Base-by-base conservation (phyloP, 2,888 invertebrate species). In the Noctua janthe region DNA sequence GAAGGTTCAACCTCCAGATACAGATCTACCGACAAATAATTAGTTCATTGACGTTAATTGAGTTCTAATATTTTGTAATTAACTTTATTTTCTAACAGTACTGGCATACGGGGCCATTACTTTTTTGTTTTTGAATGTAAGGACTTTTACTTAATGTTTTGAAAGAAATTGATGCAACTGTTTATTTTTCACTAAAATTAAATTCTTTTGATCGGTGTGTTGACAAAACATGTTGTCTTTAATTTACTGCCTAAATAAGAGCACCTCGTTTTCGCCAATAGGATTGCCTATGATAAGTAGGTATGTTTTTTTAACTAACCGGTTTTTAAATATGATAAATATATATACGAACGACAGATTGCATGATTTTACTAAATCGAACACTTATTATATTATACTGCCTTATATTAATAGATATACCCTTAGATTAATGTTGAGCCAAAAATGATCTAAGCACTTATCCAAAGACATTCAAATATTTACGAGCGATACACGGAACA, bases 1-100 rank as follows among this genome's bases (percentile, higher is more conserved):
- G 88, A 90, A 89, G 90, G 90, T 78, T 86, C 72, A 59, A 77
- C 74, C 49, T 59, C 47, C 29, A 67, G 89, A 90, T 89, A 87
- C 72, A 64, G 67, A 89, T 89, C 89, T 84, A 86, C 86, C 67
- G 86, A 81, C 84, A 81, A 82, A 84, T 89, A 86, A 86, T 86
- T 86, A 87, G 84, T 81, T 76, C 79, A 82, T 82, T 83, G 78
- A 67, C 49, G 79, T 81, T 87, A 89, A 86, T 83, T 86, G 84
- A 82, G 78, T 84, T 85, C 80, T 84, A 81, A 88, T 90, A 87
- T 85, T 84, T 76, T 77, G 67, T 77, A 82, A 78, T 80, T 73
- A 75, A 85, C 43, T 85, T 71, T 62, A 73, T 73, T 85, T 77
- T 85, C 77, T 74, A 74, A 77, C 74, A 71, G 75, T 75, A 76